Base-by-base conservation (phyloP, 2,888 invertebrate species). In the Drosophila atripex region DNA sequence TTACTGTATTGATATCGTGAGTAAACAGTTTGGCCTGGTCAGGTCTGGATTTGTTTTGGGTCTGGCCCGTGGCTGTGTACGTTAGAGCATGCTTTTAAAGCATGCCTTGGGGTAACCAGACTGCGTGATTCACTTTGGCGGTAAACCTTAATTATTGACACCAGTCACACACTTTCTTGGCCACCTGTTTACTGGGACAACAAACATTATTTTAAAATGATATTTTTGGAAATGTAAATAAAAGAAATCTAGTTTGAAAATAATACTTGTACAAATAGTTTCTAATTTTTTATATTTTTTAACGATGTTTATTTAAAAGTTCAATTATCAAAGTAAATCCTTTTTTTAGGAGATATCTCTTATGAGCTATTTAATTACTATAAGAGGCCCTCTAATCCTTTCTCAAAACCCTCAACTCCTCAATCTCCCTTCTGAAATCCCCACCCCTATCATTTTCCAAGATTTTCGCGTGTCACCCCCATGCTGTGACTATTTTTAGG, bases 401-500 rank as follows among this genome's bases (percentile, higher is more conserved):
- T 28, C 9, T 1, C 3, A 28, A 28, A 28, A 12, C 4, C 12
- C 12, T 32, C 32, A 32, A 12, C 32, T 32, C 32, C 39, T 39
- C 16, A 39, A 14, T 41, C 39, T 9, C 35, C 35, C n/a, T 35
- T 6, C 14, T 16, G 18, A 4, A 9, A 9, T 41, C 39, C 39
- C 18, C 18, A 8, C 4, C 39, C 39, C 8, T 3, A 18, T 3
- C n/a, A 41, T 16, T 18, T 18, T 18, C 18, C 14, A 3, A 18
- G 39, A 18, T 16, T 6, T 54, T 69, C 59, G 53, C 39, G 59
- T 71, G 69, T 70, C 50, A 59, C 53, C 8, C 23, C 18, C 71
- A 39, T 52, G 49, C 64, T 63, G 55, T 30, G 61, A 32, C 65
- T 79, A 79, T 71, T 59, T 77, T 66, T 71, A 76, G 60, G 25